Conservation (phyloP, 2,888 invertebrate genomes). For the Drosophila quinaria region DNA sequence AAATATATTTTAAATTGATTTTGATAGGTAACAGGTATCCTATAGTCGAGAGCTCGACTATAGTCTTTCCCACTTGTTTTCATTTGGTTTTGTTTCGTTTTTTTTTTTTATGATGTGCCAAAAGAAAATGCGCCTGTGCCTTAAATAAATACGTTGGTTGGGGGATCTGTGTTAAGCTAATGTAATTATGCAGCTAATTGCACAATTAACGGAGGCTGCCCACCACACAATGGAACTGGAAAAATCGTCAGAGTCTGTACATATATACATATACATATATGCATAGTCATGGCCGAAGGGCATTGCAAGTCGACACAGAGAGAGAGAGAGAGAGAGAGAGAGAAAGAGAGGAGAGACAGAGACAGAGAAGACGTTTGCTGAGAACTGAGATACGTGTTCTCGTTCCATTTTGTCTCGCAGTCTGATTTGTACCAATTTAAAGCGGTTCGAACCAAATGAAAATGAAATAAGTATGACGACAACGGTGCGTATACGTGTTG, state of each 20-base stretch:
- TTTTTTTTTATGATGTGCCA: constrained; percentile 44
- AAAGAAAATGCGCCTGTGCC: constrained; percentile 23
- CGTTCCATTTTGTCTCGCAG: neutral
- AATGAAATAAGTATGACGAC: constrained; percentile 39
- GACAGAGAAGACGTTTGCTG: neutral
- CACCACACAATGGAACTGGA: constrained; percentile 14
- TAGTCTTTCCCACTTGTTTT: no score
- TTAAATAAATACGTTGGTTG: constrained; percentile 1
- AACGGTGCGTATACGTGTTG: constrained; percentile 54
- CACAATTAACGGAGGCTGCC: constrained; percentile 53
- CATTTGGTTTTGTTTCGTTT: constrained; percentile 1
- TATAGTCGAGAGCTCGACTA: no score
- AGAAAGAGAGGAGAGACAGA: neutral
- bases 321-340: neutral
- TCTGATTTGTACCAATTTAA: constrained; percentile 48
- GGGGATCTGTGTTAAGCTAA: constrained; percentile 13
- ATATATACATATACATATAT: neutral
- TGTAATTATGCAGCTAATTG: constrained; percentile 73
- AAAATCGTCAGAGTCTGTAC: neutral
- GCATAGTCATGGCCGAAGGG: constrained; percentile 40
- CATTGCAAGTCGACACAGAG: constrained; percentile 25
- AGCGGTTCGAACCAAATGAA: constrained; percentile 46
- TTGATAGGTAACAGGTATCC: no score
- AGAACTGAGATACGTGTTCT: constrained; percentile 3
- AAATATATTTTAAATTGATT: no score